Percentiles rank a stretch among this genome's conserved stretches.
These are phyloP conservation scores for Raja brachyura DNA, from an alignment of 2,113 vertebrate species.

Conservation along the genomic window DNA sequence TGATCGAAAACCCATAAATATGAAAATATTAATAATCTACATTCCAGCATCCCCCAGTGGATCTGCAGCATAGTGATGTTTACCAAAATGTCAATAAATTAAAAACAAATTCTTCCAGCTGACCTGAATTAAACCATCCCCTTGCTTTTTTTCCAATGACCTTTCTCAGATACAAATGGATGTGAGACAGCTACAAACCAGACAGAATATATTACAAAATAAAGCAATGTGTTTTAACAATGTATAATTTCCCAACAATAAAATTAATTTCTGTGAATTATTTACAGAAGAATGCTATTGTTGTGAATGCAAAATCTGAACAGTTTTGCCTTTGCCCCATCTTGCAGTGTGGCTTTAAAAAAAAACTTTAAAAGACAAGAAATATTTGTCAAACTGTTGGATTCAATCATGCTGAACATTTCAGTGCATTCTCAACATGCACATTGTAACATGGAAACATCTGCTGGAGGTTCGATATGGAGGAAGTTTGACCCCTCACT, in stretches of 20 bases:
- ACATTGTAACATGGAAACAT: too few species aligned
- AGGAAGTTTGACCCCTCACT: too few species aligned
- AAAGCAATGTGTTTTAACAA: neutral
- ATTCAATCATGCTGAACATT: too few species aligned
- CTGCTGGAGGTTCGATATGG: too few species aligned
- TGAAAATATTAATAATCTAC: too few species aligned
- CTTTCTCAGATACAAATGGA: neutral
- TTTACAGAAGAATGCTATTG: neutral
- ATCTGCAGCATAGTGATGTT: too few species aligned
- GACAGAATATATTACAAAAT: neutral
- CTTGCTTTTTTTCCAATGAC: neutral
- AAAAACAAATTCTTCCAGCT: neutral
- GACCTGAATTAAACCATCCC: neutral
- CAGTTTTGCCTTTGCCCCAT: neutral
- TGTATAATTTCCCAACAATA: neutral
- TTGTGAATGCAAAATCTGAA: neutral
- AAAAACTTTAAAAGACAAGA: neutral
- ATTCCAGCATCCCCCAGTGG: neutral
- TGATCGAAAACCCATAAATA: neutral
- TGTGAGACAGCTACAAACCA: neutral
- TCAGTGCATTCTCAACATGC: too few species aligned
- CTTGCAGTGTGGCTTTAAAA: too few species aligned
- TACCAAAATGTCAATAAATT: neutral
- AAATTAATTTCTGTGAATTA: neutral
- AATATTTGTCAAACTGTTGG: neutral